Percentiles rank a stretch among this genome's conserved stretches.
Conservation (phyloP, 2,113 vertebrate genomes). For the Paedocypris sp. region DNA sequence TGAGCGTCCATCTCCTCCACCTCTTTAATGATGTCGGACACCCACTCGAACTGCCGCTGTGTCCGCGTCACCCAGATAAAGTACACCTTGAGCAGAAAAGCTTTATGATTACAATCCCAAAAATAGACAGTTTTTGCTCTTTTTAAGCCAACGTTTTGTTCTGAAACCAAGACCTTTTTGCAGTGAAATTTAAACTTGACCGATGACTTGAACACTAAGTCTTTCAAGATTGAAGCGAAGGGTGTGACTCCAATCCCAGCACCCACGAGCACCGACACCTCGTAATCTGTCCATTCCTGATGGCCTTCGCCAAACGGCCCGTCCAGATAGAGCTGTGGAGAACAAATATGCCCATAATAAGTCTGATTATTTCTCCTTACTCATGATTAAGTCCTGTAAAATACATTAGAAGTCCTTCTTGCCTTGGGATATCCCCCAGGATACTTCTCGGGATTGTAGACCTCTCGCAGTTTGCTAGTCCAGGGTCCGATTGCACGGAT, state of each 20-base stretch:
- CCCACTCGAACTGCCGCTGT: slow-evolving; percentile 91
- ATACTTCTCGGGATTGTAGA: slow-evolving; percentile 68
- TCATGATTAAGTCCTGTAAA: too few relatives aligned
- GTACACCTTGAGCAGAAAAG: slow-evolving; percentile 68
- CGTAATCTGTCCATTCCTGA: slow-evolving; percentile 84
- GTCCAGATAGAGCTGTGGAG: slow-evolving; percentile 77
- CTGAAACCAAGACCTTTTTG: too few relatives aligned
- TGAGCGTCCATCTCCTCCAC: slow-evolving; percentile 78
- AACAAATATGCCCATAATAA: too few relatives aligned
- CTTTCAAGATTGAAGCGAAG: slow-evolving; percentile 85
- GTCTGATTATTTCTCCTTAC: too few relatives aligned
- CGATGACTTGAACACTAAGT: slow-evolving; percentile 86
- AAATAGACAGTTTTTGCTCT: too few relatives aligned
- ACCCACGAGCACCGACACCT: slow-evolving; percentile 83
- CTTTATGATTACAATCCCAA: not conserved
- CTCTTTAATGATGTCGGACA: slow-evolving; percentile 85
- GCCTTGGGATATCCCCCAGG: slow-evolving; percentile 73
- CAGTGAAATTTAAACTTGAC: slow-evolving; percentile 76
- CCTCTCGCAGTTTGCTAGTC: slow-evolving; percentile 81
- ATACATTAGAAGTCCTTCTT: too few relatives aligned
- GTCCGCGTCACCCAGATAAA: slow-evolving; percentile 97
- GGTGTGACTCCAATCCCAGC: slow-evolving; percentile 87
- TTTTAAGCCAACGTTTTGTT: too few relatives aligned
- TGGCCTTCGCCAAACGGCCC: slow-evolving; percentile 88
- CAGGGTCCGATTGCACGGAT: slow-evolving; percentile 87